phyloP scores from a whole-genome alignment of 2,113 vertebrate species.

The Dendrocopos noguchii region DNA sequence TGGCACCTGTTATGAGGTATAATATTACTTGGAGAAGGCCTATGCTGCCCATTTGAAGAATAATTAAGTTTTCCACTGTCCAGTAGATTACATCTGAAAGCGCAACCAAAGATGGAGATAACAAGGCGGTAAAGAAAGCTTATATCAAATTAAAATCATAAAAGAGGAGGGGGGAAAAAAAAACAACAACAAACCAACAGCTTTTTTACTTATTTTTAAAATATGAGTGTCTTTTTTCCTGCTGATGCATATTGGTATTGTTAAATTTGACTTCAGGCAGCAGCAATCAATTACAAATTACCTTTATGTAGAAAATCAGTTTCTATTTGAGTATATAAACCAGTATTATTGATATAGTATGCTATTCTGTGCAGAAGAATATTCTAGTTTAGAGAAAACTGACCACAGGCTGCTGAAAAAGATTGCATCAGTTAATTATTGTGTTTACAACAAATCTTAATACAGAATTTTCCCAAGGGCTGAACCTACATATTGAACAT shows the following conservation, averaged over 20 bases:
- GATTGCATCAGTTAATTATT: background rate
- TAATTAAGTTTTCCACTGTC: conserved; percentile 26
- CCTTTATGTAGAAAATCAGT: background rate
- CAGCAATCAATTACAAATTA: background rate
- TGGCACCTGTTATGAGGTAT: background rate
- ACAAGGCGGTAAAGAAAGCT: background rate
- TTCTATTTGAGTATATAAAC: background rate
- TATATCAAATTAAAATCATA: conserved; percentile 20
- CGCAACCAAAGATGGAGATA: background rate
- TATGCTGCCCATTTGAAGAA: background rate
- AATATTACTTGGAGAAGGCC: conserved; percentile 7
- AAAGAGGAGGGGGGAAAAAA: background rate
- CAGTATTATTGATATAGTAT: background rate
- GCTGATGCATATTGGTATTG: background rate
- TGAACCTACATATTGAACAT: background rate
- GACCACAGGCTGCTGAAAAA: background rate
- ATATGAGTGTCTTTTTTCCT: background rate
- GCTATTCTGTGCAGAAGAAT: background rate
- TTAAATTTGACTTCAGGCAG: background rate
- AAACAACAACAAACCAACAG: background rate
- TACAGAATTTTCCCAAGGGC: background rate
- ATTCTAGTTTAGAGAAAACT: background rate
- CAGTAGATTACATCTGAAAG: background rate
- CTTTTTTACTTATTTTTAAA: background rate
- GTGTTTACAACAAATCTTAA: background rate